phyloP scores from a whole-genome alignment of 2,888 invertebrate genomes.

The Byasa hedistus region DNA sequence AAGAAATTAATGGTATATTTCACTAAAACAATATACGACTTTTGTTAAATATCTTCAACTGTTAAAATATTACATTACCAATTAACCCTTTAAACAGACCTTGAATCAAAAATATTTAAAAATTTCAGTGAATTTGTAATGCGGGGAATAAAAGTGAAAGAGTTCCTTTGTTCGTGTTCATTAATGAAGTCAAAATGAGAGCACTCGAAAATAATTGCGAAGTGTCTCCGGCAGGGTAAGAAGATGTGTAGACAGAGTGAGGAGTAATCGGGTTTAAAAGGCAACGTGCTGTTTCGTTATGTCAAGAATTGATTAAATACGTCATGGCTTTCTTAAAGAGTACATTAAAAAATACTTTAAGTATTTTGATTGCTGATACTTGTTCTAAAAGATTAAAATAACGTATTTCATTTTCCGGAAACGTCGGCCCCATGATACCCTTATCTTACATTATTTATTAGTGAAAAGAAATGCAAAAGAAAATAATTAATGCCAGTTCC shows the following conservation, averaged over 20 bases:
- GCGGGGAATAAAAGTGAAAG: conserved; percentile 7
- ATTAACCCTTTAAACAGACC: too few species aligned
- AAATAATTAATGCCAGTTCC: too few species aligned
- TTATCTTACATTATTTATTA: too few species aligned
- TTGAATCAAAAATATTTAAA: too few species aligned
- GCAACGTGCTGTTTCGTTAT: background rate
- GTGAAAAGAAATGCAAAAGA: too few species aligned
- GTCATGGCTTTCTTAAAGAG: background rate
- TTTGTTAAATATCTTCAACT: too few species aligned
- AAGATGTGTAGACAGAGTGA: background rate
- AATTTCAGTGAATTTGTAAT: background rate
- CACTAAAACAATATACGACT: too few species aligned
- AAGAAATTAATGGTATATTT: too few species aligned
- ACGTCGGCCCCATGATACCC: too few species aligned
- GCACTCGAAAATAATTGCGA: conserved; percentile 25
- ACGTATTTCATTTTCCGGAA: too few species aligned
- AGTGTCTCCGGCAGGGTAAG: conserved; percentile 2
- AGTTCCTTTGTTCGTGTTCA: conserved; percentile 1
- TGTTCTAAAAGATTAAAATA: background rate
- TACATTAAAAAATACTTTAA: background rate
- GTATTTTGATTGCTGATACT: background rate
- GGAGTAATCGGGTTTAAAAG: background rate
- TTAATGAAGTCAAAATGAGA: conserved; percentile 26
- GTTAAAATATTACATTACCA: too few species aligned
- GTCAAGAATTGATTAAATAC: background rate